phyloP scores from a whole-genome alignment of 2,113 vertebrate genomes.

The Hyperoodon ampullatus region DNA sequence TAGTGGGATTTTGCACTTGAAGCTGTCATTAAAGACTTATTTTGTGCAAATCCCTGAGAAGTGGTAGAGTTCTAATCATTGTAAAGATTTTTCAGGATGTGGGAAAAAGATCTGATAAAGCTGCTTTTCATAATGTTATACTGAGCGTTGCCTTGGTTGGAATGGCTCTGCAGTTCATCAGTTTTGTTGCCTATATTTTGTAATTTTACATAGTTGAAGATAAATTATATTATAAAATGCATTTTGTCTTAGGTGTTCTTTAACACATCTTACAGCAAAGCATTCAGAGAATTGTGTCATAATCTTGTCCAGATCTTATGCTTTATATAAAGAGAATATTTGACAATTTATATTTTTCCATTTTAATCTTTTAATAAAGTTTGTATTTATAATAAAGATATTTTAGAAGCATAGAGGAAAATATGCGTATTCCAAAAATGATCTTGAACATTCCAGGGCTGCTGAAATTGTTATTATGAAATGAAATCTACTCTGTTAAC shows the following conservation, averaged over 20 bases:
- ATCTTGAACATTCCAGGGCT: not conserved
- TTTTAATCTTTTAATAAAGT: conserved; percentile 17
- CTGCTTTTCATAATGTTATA: conserved; percentile 20
- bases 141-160: conserved; percentile 50
- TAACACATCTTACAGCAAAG: conserved; percentile 58
- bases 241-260: conserved; percentile 76
- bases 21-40: conserved; percentile 20
- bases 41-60: conserved; percentile 41
- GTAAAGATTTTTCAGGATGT: not conserved
- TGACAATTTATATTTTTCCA: not conserved
- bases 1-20: not conserved
- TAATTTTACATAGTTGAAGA: conserved; percentile 68
- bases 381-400: not conserved
- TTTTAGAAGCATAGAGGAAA: not conserved
- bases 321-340: conserved; percentile 33
- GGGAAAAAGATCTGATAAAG: conserved; percentile 11
- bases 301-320: conserved; percentile 57
- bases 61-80: not conserved
- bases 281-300: conserved; percentile 58
- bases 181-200: conserved; percentile 52
- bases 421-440: not conserved
- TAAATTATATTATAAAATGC: conserved; percentile 69
- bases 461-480: not conserved
- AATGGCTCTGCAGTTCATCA: conserved; percentile 30
- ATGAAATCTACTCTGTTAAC: not conserved